Evolutionary conservation across 2,888 invertebrate species (phyloP).

Genomic region (Sericinus montela): DNA sequence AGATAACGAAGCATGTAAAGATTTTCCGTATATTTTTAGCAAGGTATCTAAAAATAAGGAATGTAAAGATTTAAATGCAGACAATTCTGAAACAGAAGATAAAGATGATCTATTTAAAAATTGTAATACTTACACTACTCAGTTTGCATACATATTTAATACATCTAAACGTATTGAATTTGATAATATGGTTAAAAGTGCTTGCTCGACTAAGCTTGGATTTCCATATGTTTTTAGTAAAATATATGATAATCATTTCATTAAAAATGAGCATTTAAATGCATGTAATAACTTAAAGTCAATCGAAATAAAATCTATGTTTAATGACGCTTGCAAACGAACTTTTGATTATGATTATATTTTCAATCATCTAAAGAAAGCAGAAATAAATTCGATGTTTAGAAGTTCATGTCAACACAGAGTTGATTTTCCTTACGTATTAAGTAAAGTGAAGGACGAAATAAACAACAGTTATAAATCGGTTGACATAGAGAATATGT

Average conservation of each 20-base stretch:
- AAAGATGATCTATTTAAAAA: not conserved
- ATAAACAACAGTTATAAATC: not conserved
- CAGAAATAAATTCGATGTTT: constrained; percentile 10
- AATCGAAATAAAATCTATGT: constrained; percentile 3
- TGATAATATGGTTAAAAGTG: constrained; percentile 10
- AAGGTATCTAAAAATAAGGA: constrained; percentile 9
- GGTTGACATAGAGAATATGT: constrained; percentile 13
- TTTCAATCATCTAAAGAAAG: constrained; percentile 10
- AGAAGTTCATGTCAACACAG: constrained; percentile 5
- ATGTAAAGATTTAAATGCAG: not conserved
- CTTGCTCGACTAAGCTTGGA: constrained; percentile 1
- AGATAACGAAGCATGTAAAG: not conserved
- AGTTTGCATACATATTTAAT: constrained; percentile 16
- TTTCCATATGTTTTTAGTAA: constrained; percentile 14
- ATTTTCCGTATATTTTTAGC: constrained; percentile 15
- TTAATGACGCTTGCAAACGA: constrained; percentile 12
- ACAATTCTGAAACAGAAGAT: not conserved
- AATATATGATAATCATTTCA: not conserved
- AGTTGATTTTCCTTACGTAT: constrained; percentile 12
- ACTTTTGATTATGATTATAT: constrained; percentile 9
- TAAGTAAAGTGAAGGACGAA: not conserved
- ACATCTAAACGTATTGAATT: constrained; percentile 7
- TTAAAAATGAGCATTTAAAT: not conserved
- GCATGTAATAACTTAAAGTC: not conserved
- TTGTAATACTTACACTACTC: not conserved